These are phyloP conservation scores for Tamias sibiricus DNA, from an alignment of 2,113 vertebrate species.

Conservation along the genomic window DNA sequence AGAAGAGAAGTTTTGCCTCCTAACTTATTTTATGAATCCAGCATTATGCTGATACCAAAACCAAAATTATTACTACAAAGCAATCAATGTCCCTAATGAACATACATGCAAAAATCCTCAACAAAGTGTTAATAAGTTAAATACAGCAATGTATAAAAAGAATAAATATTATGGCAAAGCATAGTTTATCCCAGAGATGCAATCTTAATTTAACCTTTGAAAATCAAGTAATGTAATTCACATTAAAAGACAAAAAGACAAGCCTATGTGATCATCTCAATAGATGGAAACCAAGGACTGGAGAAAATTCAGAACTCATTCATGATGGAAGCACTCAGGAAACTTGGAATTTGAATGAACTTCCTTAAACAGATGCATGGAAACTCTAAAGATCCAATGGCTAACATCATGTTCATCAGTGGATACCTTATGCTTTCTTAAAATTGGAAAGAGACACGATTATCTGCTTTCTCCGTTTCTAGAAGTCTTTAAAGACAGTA, in stretches of 20 bases:
- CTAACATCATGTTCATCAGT: neutral
- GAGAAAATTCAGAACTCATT: constrained; percentile 7
- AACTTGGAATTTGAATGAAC: neutral
- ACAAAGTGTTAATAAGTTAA: constrained; percentile 17
- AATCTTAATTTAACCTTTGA: constrained; percentile 33
- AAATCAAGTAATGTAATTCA: constrained; percentile 22
- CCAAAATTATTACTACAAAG: neutral
- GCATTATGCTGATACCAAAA: neutral
- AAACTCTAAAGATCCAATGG: neutral
- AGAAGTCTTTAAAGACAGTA: neutral
- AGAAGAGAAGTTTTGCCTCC: neutral
- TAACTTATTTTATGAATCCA: neutral
- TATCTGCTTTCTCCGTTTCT: neutral
- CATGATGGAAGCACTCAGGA: neutral
- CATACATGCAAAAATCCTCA: neutral
- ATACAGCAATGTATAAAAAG: neutral
- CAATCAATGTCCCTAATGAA: neutral
- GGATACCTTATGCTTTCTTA: neutral
- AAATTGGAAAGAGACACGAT: neutral
- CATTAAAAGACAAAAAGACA: neutral
- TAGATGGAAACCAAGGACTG: neutral
- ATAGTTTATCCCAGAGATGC: neutral
- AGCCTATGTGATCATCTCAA: neutral
- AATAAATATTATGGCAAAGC: neutral
- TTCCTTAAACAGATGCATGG: neutral